Base-by-base conservation (phyloP, 2,888 invertebrate genomes). In the Caenorhabditis sp. region DNA sequence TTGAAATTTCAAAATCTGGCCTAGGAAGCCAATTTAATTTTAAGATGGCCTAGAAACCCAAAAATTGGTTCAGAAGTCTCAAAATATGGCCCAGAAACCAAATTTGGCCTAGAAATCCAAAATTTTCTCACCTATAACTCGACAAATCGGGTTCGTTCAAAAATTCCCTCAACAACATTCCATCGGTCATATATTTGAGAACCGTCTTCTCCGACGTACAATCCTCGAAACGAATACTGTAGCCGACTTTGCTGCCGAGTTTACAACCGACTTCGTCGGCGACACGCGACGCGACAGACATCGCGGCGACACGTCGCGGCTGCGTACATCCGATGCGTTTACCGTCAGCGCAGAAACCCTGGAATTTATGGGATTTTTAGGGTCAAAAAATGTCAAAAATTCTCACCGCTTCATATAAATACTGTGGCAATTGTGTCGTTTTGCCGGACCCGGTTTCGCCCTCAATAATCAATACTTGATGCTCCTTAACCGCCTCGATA, bases 111-210 rank as follows among this genome's bases (percentile, higher is more conserved):
- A n/a, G n/a, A n/a, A n/a, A n/a, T n/a, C n/a, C n/a, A n/a, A 31
- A 19, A 49, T 21, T 51, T 26, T 24, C 37, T 37, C 0, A 91
- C 91, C 90, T 91, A 89, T 99, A 99, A 1, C 94, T 93, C 53
- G 93, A 93, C 66, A 99, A 90, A 90, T 97, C 97, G 0, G 99
- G 99, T 89, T 99, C 97, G 54, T 95, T 94, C 1, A 99, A 91
- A 89, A 99, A 99, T 90, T 99, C 99, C 86, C 99, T 90, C 79
- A 99, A 93, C 54, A 99, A 89, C 87, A 97, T 99, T 86, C 99
- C 99, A 89, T 99, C 99, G 36, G 99, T 99, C 97, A 99, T 97
- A 88, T 99, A 99, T 89, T 99, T 99, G 59, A 99, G 92, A 23
- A 95, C 91, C 8, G 99, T 99, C 81, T 96, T 91, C 88, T 97